A percentile compares a stretch with the other conserved stretches of the same genome.
Conservation (phyloP, 1,140 invertebrate species). For the Mycetomoellerius zeteki region DNA sequence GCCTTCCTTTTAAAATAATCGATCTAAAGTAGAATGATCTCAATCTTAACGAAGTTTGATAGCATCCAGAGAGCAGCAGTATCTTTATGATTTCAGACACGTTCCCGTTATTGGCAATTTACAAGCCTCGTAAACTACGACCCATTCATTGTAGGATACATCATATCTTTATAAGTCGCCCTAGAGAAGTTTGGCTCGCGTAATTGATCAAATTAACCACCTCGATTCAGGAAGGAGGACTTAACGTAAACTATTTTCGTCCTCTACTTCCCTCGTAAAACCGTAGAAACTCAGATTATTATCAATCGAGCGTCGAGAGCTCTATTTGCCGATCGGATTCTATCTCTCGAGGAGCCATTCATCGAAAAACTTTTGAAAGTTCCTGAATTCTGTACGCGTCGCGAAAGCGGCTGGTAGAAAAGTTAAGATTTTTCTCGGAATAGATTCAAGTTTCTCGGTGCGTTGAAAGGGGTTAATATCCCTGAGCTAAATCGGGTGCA, state of each 20-base stretch:
- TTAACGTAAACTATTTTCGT: conserved; percentile 17
- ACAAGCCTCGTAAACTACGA: not conserved
- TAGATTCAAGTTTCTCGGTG: conserved; percentile 15
- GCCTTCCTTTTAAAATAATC: conserved; percentile 12
- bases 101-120: conserved; percentile 12
- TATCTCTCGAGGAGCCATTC: not conserved
- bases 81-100: conserved; percentile 14
- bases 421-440: conserved; percentile 45
- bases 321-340: not conserved
- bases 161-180: not conserved
- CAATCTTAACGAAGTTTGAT: conserved; percentile 25
- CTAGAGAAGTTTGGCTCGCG: not conserved
- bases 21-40: not conserved
- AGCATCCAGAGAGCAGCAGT: conserved; percentile 4
- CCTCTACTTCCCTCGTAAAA: not conserved
- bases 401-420: not conserved
- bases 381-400: not conserved
- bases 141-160: not conserved
- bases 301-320: not conserved
- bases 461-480: conserved; percentile 51
- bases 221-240: not conserved
- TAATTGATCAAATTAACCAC: conserved; percentile 18
- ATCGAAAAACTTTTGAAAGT: not conserved
- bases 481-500: conserved; percentile 52
- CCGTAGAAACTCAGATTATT: not conserved